phyloP scores from a whole-genome alignment of 2,113 vertebrate genomes.

The Donacobius atricapilla region DNA sequence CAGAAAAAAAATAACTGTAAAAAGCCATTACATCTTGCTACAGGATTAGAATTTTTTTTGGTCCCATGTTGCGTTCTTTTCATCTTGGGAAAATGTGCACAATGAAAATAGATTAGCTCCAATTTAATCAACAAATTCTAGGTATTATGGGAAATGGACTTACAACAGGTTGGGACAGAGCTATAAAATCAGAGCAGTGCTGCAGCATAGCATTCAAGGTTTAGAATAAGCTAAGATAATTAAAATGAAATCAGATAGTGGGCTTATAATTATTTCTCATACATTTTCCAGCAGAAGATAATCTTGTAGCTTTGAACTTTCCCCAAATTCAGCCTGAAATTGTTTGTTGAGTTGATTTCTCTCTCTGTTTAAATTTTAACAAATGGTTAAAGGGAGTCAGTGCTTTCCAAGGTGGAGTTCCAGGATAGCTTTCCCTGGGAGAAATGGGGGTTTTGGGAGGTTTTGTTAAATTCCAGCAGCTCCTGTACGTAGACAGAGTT shows the following conservation, averaged over 20 bases:
- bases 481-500: neutral
- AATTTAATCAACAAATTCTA: slow-evolving; percentile 34
- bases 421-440: rapidly evolving
- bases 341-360: neutral
- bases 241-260: slow-evolving; percentile 1
- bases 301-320: neutral
- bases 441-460: rapidly evolving
- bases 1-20: slow-evolving; percentile 18
- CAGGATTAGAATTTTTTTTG: neutral
- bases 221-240: slow-evolving; percentile 4
- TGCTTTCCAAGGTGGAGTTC: neutral
- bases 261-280: neutral
- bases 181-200: neutral
- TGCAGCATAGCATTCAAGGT: neutral
- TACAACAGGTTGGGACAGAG: neutral
- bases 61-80: neutral
- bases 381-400: neutral
- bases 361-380: neutral
- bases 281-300: neutral
- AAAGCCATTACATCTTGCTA: neutral
- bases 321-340: neutral
- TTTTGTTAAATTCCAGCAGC: neutral
- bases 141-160: neutral
- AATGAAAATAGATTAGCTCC: slow-evolving; percentile 26
- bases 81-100: slow-evolving; percentile 1